These are phyloP conservation scores for Trinorchestia longiramus DNA, from an alignment of 1,140 invertebrate species.

Conservation along the genomic window DNA sequence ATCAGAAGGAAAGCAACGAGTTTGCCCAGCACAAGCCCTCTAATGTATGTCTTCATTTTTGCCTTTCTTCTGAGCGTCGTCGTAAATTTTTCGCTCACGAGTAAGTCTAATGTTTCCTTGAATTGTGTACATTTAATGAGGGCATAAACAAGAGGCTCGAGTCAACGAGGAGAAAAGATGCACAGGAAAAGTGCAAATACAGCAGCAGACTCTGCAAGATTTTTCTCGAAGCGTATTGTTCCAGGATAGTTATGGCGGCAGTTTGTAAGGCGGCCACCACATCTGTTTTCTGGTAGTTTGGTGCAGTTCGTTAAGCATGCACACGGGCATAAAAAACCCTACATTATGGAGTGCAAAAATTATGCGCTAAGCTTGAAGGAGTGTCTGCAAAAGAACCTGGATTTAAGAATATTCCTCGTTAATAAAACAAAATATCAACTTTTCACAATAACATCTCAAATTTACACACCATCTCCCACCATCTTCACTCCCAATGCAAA, in stretches of 20 bases:
- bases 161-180: constrained; percentile 53
- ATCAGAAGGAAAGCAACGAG: constrained; percentile 1
- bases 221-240: constrained; percentile 53
- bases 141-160: constrained; percentile 47
- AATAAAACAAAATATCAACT: not conserved
- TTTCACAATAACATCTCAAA: not conserved
- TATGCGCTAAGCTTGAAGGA: constrained; percentile 3
- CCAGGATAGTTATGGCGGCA: constrained; percentile 52
- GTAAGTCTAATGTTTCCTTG: constrained; percentile 54
- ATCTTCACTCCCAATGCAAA: not conserved
- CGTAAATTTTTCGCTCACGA: constrained; percentile 43
- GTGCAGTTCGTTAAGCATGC: constrained; percentile 52
- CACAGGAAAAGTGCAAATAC: constrained; percentile 54
- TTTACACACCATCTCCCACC: not conserved
- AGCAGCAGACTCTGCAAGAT: constrained; percentile 52
- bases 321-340: constrained; percentile 29
- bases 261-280: constrained; percentile 53
- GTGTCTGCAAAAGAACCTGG: not conserved
- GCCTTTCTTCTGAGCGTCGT: constrained; percentile 42
- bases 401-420: not conserved
- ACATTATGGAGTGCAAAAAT: constrained; percentile 47
- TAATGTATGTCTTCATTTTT: constrained; percentile 53
- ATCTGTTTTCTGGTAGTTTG: constrained; percentile 51
- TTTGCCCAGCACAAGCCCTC: constrained; percentile 32
- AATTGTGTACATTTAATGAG: constrained; percentile 55